Evolutionary conservation across 2,888 invertebrate species (phyloP), one percentile per base, ranked within the genome.

Genomic region (Isoperla grammatica): DNA sequence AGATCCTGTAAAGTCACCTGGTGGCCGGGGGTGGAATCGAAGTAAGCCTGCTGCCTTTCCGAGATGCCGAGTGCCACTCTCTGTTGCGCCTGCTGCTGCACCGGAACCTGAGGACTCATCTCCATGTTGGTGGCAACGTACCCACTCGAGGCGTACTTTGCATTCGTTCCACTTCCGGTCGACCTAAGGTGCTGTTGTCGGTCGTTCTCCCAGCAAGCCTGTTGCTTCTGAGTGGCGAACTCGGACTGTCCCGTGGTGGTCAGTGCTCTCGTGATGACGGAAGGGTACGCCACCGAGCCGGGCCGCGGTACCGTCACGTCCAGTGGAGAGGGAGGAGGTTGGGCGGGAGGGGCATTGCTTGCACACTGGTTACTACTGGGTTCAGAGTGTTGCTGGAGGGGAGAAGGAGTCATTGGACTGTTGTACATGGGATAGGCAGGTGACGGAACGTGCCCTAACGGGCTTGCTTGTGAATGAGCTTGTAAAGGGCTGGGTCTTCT

Each of bases 351-450:
- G 55, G 57, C 43, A 42, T 56, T 55, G 45, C 54, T 62, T 29
- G 63, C 55, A 64, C 63, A 19, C 17, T 57, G 60, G 13, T 63
- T 61, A 12, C 56, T 43, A 22, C 59, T 39, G 13, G 57, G 2
- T 66, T 65, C 81, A n/a, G 76, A 74, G 68, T 82, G 83, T 67
- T 84, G 85, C 68, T 85, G 86, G 2, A 74, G 67, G 3, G 75
- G 73, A 11, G 76, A 74, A 4, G 87, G 87, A 70, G 86, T 85
- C 84, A 88, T 84, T 19, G 90, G 90, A 74, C 88, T 90, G 72
- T 90, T 87, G 73, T 90, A 90, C 80, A 88, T 83, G 42, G 90
- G 90, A 77, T 90, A 90, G 58, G 86, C 87, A 50, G 88, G 88
- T 75, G 87, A 87, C 67, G 86, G 84, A 23, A 84, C 86, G 73